These are phyloP conservation scores for Jacana jacana DNA, from an alignment of 2,113 vertebrate species.

Conservation along the genomic window DNA sequence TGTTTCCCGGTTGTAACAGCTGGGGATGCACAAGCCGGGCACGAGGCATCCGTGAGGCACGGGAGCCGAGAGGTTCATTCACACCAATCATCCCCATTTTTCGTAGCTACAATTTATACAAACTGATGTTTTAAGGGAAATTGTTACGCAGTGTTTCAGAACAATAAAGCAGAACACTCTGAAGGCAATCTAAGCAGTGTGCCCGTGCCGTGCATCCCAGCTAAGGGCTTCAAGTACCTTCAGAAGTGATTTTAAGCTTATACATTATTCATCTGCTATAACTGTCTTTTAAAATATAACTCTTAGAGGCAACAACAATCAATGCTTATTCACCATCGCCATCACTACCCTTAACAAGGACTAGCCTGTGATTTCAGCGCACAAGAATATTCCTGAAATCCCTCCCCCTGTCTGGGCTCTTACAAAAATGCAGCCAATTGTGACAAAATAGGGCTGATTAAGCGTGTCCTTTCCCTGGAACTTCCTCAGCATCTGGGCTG, in stretches of 20 bases:
- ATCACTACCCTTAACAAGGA: not conserved
- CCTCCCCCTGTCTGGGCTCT: not conserved
- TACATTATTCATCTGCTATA: slow-evolving; percentile 40
- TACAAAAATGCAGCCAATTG: not conserved
- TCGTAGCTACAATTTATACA: not conserved
- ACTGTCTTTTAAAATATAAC: not conserved
- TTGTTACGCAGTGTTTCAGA: not conserved
- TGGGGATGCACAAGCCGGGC: not conserved
- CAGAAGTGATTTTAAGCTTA: slow-evolving; percentile 7
- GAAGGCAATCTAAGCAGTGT: not conserved
- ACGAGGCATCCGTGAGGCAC: not conserved
- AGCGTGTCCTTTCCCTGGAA: not conserved
- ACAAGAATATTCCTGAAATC: not conserved
- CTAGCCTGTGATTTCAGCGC: not conserved
- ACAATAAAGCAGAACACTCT: not conserved
- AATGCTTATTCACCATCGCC: not conserved
- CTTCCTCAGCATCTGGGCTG: not conserved
- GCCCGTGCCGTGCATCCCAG: not conserved
- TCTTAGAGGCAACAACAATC: not conserved
- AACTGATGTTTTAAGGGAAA: not conserved
- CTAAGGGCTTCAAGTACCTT: not conserved
- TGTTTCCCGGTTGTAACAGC: not conserved
- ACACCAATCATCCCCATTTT: not conserved
- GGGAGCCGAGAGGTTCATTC: not conserved
- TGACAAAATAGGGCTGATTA: not conserved